A percentile compares a stretch with the other conserved stretches of the same genome.
phyloP scores from a whole-genome alignment of 2,113 vertebrate species.

The Panthera tigris region DNA sequence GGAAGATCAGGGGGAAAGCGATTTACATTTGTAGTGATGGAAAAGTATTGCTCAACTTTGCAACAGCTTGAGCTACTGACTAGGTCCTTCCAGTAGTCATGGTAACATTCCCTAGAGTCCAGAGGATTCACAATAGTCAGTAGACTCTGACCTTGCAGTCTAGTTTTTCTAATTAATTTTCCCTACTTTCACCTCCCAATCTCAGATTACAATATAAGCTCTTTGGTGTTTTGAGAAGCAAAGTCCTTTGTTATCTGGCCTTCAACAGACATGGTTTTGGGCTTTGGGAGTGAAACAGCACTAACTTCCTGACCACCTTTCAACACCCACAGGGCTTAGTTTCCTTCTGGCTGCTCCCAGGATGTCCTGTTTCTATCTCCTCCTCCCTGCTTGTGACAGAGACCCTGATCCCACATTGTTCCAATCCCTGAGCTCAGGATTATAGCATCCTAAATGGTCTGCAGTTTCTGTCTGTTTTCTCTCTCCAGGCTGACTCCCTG shows the following conservation, averaged over 20 bases:
- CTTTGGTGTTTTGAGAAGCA: not conserved
- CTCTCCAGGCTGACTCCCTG: not conserved
- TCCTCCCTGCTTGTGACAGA: not conserved
- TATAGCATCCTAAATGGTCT: not conserved
- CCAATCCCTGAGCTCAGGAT: not conserved
- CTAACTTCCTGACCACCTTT: slow-evolving; percentile 57
- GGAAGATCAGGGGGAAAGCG: not conserved
- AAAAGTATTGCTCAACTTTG: not conserved
- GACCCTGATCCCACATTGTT: not conserved
- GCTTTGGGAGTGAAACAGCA: slow-evolving; percentile 38
- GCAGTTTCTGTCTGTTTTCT: not conserved
- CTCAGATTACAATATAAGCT: slow-evolving; percentile 15
- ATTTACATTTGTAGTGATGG: not conserved
- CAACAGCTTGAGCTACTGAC: not conserved
- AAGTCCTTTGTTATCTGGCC: slow-evolving; percentile 56
- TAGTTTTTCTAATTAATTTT: slow-evolving; percentile 48
- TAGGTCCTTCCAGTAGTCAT: not conserved
- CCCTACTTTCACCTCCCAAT: slow-evolving; percentile 11
- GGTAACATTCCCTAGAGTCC: not conserved
- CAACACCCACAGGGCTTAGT: slow-evolving; percentile 36
- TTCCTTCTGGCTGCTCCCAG: slow-evolving; percentile 55
- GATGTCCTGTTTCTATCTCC: slow-evolving; percentile 57
- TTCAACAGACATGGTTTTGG: slow-evolving; percentile 46
- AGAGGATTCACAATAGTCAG: not conserved
- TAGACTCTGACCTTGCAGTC: not conserved